Conservation (phyloP, 2,113 vertebrate genomes). For the Hippocampus mohnikei region DNA sequence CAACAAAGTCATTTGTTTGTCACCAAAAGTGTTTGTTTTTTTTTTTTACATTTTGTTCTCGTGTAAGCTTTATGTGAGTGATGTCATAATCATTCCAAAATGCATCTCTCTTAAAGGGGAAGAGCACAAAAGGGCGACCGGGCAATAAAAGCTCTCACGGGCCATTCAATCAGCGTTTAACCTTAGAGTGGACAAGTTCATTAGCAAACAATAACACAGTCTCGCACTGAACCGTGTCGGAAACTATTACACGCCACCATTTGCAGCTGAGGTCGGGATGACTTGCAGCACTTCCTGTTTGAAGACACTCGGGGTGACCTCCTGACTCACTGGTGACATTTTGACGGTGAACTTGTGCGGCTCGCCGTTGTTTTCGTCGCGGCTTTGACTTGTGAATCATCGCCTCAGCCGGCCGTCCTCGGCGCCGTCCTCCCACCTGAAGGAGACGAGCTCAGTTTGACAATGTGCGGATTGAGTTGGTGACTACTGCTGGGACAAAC, state of each 20-base stretch:
- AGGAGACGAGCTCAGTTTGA: constrained; percentile 3
- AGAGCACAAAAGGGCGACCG: constrained; percentile 21
- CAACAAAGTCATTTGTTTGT: neutral
- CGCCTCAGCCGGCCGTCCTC: constrained; percentile 4
- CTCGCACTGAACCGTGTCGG: constrained; percentile 17
- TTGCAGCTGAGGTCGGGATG: constrained; percentile 21
- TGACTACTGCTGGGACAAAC: constrained; percentile 29
- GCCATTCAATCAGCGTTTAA: constrained; percentile 26
- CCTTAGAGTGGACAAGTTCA: constrained; percentile 33
- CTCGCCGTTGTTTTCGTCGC: constrained; percentile 29
- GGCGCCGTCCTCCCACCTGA: neutral
- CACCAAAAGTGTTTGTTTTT: neutral
- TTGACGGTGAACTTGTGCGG: constrained; percentile 36
- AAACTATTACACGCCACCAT: constrained; percentile 7
- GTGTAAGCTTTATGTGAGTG: neutral
- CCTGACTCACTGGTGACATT: constrained; percentile 60
- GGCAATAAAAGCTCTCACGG: constrained; percentile 25
- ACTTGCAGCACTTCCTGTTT: constrained; percentile 55
- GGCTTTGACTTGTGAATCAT: constrained; percentile 44
- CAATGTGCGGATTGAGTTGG: constrained; percentile 16
- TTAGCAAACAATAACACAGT: constrained; percentile 22
- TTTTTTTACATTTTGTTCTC: neutral
- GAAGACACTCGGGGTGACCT: constrained; percentile 24
- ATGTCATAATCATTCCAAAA: constrained; percentile 7
- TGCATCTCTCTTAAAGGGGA: constrained; percentile 12